Percentiles rank a stretch among this genome's conserved stretches.
phyloP scores from a whole-genome alignment of 2,113 vertebrate genomes.

The Turnix velox region DNA sequence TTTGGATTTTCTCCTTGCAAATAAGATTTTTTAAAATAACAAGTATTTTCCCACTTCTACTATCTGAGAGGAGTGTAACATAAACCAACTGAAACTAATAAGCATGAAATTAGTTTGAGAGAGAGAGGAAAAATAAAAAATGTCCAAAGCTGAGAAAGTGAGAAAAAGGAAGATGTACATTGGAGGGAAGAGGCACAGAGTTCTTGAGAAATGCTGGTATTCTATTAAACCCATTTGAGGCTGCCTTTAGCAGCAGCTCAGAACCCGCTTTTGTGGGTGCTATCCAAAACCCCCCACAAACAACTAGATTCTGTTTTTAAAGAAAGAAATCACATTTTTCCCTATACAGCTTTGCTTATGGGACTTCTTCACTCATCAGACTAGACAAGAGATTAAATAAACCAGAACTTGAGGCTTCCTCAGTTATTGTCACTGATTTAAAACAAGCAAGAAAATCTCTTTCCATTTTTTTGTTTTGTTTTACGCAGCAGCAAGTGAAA shows the following conservation, averaged over 20 bases:
- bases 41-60: neutral
- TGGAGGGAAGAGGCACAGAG: neutral
- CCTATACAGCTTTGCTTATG: neutral
- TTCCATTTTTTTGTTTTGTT: neutral
- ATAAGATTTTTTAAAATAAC: neutral
- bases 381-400: neutral
- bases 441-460: neutral
- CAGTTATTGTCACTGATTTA: neutral
- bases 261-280: neutral
- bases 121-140: neutral
- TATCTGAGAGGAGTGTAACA: neutral
- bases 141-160: neutral
- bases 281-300: neutral
- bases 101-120: neutral
- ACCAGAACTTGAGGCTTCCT: neutral
- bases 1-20: neutral
- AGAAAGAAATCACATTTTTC: neutral
- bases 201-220: neutral
- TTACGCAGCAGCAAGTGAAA: neutral
- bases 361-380: neutral
- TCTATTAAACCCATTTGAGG: neutral
- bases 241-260: neutral
- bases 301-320: neutral
- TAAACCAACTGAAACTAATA: constrained; percentile 5
- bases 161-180: neutral